Base-by-base conservation (phyloP, 2,888 invertebrate genomes). In the Caenorhabditis sinica region DNA sequence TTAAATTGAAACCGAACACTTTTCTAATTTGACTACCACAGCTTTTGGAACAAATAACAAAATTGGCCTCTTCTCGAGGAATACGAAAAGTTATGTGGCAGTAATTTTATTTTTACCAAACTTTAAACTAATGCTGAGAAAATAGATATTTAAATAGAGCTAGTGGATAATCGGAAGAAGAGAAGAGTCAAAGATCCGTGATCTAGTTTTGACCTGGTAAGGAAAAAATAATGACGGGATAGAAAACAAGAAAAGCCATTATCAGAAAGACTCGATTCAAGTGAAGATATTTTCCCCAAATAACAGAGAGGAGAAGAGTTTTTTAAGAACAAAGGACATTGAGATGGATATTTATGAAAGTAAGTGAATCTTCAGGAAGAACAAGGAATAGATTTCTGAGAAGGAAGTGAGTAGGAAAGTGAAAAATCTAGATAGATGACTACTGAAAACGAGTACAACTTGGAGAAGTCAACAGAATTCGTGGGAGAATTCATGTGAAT, bases 161-260 rank as follows among this genome's bases (percentile, higher is more conserved):
- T 33, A 8, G 15, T 1, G 8, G n/a, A 33, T 30, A 60, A 40
- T 15, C 9, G 15, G 9, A 40, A 66, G 30, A 30, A 49, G n/a
- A 43, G 0, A 43, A 63, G 13, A 25, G 20, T 63, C 30, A 49
- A 66, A 51, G 66, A 66, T 49, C 66, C 20, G 9, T 36, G 51
- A 53, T 68, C 36, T 68, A 36, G 51, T 53, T 68, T 53, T 68
- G 68, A 68, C 68, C 68, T 53, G 51, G 51, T 33, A 17, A 2
- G 20, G 20, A 51, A 8, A 51, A 45, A 9, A 49, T 36, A 23
- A 51, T 49, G 33, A 68, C 23, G 51, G 23, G 30, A 30, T 2
- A 23, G 56, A 56, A 69, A 69, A 56, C 25, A 56, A 43, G 51
- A 56, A 56, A 40, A 40, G 40, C 8, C 13, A 40, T 40, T 40